phyloP scores from a whole-genome alignment of 2,797 vertebrate genomes.

The Euthynnus affinis region DNA sequence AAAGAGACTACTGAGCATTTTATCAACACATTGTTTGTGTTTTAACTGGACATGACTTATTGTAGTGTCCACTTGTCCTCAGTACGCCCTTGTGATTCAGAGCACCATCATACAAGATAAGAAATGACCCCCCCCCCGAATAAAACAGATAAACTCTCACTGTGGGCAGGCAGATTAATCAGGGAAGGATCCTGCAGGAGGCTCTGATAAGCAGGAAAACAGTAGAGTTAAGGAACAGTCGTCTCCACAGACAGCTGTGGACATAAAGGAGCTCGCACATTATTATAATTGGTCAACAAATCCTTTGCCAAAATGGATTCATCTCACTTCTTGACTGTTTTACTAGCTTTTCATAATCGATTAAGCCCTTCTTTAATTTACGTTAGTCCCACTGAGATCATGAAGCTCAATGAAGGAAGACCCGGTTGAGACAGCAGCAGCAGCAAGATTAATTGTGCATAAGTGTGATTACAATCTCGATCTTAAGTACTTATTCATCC shows the following conservation, averaged over 20 bases:
- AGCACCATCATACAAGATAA: conserved; percentile 70
- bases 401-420: conserved; percentile 9
- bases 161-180: conserved; percentile 61
- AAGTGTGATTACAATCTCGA: conserved; percentile 34
- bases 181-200: conserved; percentile 28
- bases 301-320: conserved; percentile 17
- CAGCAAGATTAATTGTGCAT: conserved; percentile 15
- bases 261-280: conserved; percentile 14
- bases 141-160: conserved; percentile 63
- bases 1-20: background rate
- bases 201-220: conserved; percentile 49
- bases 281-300: conserved; percentile 26
- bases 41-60: conserved; percentile 58
- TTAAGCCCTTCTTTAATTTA: conserved; percentile 31
- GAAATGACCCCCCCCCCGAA: conserved; percentile 61
- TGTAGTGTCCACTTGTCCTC: conserved; percentile 61
- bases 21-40: conserved; percentile 14
- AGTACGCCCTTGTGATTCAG: conserved; percentile 58
- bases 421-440: background rate
- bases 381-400: conserved; percentile 14
- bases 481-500: conserved; percentile 15
- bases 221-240: background rate
- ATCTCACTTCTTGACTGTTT: conserved; percentile 15
- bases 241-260: background rate
- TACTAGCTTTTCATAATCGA: conserved; percentile 5